Evolutionary conservation across 2,797 vertebrate species (phyloP).

Genomic region (Lophotriccus pileatus): DNA sequence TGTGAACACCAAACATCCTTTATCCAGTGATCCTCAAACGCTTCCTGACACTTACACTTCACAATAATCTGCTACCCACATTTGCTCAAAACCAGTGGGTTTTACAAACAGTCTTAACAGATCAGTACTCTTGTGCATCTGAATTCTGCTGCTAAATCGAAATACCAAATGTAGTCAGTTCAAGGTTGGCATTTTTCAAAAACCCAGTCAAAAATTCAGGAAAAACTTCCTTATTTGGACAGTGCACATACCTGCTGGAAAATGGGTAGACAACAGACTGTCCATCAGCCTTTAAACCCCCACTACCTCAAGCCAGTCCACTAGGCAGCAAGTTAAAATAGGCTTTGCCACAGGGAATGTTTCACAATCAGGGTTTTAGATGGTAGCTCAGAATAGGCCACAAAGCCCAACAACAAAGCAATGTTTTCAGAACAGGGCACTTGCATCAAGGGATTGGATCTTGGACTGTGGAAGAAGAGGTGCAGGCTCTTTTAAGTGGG

Average conservation of each 20-base stretch:
- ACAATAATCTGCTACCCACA: not conserved
- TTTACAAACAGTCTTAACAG: not conserved
- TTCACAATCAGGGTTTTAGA: not conserved
- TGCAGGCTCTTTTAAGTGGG: not conserved
- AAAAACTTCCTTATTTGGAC: not conserved
- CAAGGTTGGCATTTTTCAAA: not conserved
- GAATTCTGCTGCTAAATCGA: not conserved
- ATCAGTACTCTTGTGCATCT: not conserved
- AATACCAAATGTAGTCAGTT: not conserved
- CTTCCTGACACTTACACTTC: conserved; percentile 5
- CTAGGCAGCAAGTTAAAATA: not conserved
- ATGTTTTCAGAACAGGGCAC: not conserved
- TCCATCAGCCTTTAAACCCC: not conserved
- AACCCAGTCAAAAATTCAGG: not conserved
- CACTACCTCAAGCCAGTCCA: not conserved
- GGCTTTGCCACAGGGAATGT: not conserved
- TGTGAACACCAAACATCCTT: not conserved
- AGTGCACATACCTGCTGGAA: not conserved
- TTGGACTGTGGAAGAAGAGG: not conserved
- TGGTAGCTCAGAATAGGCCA: not conserved
- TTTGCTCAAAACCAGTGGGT: not conserved
- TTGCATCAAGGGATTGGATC: not conserved
- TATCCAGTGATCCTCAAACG: not conserved
- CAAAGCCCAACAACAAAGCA: not conserved
- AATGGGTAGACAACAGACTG: not conserved